Evolutionary conservation across 2,888 invertebrate species (phyloP).

Genomic region (Drosophila putrida): DNA sequence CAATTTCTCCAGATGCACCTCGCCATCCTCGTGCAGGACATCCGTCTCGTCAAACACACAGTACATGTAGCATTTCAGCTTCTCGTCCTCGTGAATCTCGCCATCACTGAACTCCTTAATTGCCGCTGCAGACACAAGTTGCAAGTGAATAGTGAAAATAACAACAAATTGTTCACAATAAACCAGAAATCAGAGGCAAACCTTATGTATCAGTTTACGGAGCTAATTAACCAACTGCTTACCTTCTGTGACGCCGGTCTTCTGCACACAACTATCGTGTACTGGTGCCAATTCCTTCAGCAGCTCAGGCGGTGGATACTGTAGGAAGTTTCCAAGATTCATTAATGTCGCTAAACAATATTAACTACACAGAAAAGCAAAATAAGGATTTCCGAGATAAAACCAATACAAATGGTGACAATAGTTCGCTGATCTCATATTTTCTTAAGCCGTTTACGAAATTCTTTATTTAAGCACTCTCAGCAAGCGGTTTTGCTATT

Average conservation of each 20-base stretch:
- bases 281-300: conserved; percentile 67
- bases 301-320: conserved; percentile 81
- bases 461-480: too few relatives aligned
- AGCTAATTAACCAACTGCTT: conserved; percentile 35
- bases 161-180: conserved; percentile 41
- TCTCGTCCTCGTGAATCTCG: conserved; percentile 84
- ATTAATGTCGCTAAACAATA: background rate
- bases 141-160: conserved; percentile 35
- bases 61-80: conserved; percentile 85
- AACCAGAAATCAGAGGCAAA: conserved; percentile 17
- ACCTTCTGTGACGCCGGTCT: conserved; percentile 82
- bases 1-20: conserved; percentile 84
- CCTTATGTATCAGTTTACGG: conserved; percentile 7
- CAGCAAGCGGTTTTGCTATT: too few relatives aligned
- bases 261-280: conserved; percentile 73
- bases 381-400: too few relatives aligned
- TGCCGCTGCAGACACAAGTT: conserved; percentile 71
- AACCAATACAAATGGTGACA: too few relatives aligned
- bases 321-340: background rate
- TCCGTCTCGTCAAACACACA: conserved; percentile 84
- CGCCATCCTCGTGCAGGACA: conserved; percentile 84
- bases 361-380: too few relatives aligned
- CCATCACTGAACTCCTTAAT: conserved; percentile 85
- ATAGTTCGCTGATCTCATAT: too few relatives aligned
- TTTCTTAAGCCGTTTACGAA: too few relatives aligned